Percentiles rank a stretch among this genome's conserved stretches.
These are phyloP conservation scores for Biston betularia DNA, from an alignment of 2,888 invertebrate species.

Conservation along the genomic window DNA sequence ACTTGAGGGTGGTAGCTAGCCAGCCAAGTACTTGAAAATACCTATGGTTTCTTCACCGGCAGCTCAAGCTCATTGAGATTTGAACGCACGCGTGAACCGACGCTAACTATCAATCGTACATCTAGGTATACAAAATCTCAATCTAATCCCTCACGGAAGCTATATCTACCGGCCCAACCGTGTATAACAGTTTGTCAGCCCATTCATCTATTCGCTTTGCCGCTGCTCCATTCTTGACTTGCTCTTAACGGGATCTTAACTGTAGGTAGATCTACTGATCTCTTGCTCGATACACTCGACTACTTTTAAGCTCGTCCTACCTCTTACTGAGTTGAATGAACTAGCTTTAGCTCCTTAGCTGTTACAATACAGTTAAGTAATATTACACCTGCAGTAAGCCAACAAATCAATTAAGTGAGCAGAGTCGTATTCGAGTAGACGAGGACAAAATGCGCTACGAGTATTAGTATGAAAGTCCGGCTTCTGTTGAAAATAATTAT, in stretches of 20 bases:
- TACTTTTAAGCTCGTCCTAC: slow-evolving; percentile 2
- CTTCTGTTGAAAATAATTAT: too few relatives aligned
- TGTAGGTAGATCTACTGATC: slow-evolving; percentile 19
- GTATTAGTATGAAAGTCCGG: too few relatives aligned
- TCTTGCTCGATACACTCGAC: slow-evolving; percentile 19
- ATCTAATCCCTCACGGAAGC: neutral
- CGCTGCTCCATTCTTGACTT: slow-evolving; percentile 10
- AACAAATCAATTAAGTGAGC: neutral
- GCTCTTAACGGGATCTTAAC: slow-evolving; percentile 26
- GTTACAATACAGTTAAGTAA: neutral
- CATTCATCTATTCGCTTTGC: slow-evolving; percentile 16
- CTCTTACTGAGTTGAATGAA: slow-evolving; percentile 19
- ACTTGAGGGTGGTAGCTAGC: too few relatives aligned
- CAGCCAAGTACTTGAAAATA: too few relatives aligned
- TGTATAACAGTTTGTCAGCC: neutral
- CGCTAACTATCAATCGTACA: neutral
- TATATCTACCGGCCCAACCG: slow-evolving; percentile 2
- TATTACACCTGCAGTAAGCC: neutral
- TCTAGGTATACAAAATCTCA: neutral
- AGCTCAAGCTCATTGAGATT: too few relatives aligned
- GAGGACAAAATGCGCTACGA: too few relatives aligned
- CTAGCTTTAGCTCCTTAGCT: neutral
- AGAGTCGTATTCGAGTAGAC: too few relatives aligned
- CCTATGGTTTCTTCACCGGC: too few relatives aligned
- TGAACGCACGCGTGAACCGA: too few relatives aligned